Evolutionary conservation across 2,888 invertebrate species (phyloP).

Genomic region (Andrena haemorrhoa): DNA sequence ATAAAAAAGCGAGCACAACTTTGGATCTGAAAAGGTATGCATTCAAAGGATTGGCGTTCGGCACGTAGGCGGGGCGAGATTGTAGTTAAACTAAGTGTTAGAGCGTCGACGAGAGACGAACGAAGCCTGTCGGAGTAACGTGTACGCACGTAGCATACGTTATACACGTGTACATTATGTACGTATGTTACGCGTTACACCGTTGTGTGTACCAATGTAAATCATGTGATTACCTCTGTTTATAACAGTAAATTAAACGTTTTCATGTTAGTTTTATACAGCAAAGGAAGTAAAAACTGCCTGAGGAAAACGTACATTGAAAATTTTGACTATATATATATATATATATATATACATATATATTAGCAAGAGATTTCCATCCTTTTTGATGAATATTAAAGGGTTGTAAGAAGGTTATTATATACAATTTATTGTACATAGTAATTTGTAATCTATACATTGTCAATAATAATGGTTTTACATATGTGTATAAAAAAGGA

Average conservation of each 20-base stretch:
- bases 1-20: slow-evolving; percentile 59
- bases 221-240: slow-evolving; percentile 65
- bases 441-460: slow-evolving; percentile 77
- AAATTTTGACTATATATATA: slow-evolving; percentile 58
- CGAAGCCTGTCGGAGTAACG: slow-evolving; percentile 76
- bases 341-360: slow-evolving; percentile 43
- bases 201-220: slow-evolving; percentile 49
- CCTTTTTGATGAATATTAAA: slow-evolving; percentile 75
- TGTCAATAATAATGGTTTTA: slow-evolving; percentile 81
- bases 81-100: slow-evolving; percentile 71
- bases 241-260: slow-evolving; percentile 53
- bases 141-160: slow-evolving; percentile 67
- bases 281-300: slow-evolving; percentile 65
- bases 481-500: slow-evolving; percentile 80
- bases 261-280: slow-evolving; percentile 63
- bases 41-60: slow-evolving; percentile 52
- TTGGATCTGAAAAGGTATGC: slow-evolving; percentile 65
- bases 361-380: slow-evolving; percentile 73
- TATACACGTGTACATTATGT: slow-evolving; percentile 65
- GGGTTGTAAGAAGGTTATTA: slow-evolving; percentile 69
- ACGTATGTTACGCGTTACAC: slow-evolving; percentile 17
- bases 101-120: slow-evolving; percentile 67
- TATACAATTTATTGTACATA: slow-evolving; percentile 79
- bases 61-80: slow-evolving; percentile 63
- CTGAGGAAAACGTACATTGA: slow-evolving; percentile 64